A percentile compares a stretch with the other conserved stretches of the same genome.
phyloP scores from a whole-genome alignment of 1,140 invertebrate species.

The Drosophila teissieri region DNA sequence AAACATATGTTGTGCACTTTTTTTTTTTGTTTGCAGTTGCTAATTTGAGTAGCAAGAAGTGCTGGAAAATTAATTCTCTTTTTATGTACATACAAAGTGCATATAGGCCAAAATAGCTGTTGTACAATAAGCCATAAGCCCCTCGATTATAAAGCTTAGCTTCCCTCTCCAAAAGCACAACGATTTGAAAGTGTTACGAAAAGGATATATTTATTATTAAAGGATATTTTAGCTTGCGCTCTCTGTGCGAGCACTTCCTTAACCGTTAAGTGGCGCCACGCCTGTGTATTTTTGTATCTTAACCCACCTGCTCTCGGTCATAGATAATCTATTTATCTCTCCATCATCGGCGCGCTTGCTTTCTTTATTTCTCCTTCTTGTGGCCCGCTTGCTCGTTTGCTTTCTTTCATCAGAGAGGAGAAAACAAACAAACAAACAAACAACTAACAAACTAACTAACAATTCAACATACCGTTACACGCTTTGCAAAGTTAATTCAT shows the following conservation, averaged over 20 bases:
- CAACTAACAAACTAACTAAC: conserved; percentile 21
- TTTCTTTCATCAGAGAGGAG: conserved; percentile 27
- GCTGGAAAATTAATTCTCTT: too few species aligned
- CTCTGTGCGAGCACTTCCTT: conserved; percentile 28
- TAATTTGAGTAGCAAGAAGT: too few species aligned
- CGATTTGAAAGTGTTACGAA: too few species aligned
- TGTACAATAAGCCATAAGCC: too few species aligned
- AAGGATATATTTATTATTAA: not conserved
- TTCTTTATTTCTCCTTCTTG: conserved; percentile 28
- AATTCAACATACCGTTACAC: conserved; percentile 51
- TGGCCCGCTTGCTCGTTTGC: conserved; percentile 18
- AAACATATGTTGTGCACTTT: conserved; percentile 28
- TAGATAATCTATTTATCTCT: conserved; percentile 29
- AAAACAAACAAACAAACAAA: conserved; percentile 38
- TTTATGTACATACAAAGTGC: too few species aligned
- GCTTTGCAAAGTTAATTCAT: conserved; percentile 49
- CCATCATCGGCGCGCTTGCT: conserved; percentile 24
- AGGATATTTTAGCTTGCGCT: not conserved
- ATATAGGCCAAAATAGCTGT: too few species aligned
- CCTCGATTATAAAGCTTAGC: too few species aligned
- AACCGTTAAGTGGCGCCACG: conserved; percentile 42
- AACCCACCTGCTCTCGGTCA: conserved; percentile 21
- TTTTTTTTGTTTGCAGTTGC: not conserved
- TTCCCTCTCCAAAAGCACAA: too few species aligned
- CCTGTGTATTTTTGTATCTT: conserved; percentile 13